Base-by-base conservation (phyloP, 2,113 vertebrate genomes). In the Amazona guildingii region DNA sequence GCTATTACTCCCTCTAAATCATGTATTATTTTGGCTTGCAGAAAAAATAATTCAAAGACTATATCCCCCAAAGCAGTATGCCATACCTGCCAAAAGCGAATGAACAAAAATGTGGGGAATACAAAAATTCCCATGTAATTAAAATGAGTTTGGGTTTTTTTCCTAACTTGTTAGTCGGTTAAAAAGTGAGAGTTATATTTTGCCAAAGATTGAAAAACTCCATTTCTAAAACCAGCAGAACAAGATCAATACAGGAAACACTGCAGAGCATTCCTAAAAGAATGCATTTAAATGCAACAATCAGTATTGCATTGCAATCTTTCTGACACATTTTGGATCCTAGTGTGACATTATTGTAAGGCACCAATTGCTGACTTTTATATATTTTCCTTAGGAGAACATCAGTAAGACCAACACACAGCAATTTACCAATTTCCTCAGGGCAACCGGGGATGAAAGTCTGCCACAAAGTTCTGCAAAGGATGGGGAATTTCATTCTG, bases 1-100 rank as follows among this genome's bases (percentile, higher is more conserved):
- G 67, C 57, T 79, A 35, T 86, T 55, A 18, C 92, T 88, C 52
- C 19, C 78, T 52, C 73, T 69, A 91, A 92, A 94, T 94, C 83
- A 94, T 49, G 63, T 51, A 43, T 54, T 21, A 94, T 79, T 64
- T 89, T 90, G 74, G 63, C 92, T 78, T 91, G 28, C 52, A 28
- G 74, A 79, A 57, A 83, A 48, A 76, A 46, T 57, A 94, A 82
- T 85, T 73, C 6, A 27, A 61, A 90, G 41, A 43, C 4, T 49
- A 11, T n/a, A 70, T 73, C 82, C 88, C 55, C 27, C 46, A 78
- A 88, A 88, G 43, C 44, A 83, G 14, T 15, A 59, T 37, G 59
- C n/a, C 48, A 17, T 75, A 44, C 17, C 44, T 77, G 15, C 49
- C 80, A 54, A 87, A 92, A 84, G 19, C 2, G 48, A 84, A 79